Evolutionary conservation across 2,113 vertebrate species (phyloP), one percentile per base, ranked within the genome.

Genomic region (Petaurus breviceps): DNA sequence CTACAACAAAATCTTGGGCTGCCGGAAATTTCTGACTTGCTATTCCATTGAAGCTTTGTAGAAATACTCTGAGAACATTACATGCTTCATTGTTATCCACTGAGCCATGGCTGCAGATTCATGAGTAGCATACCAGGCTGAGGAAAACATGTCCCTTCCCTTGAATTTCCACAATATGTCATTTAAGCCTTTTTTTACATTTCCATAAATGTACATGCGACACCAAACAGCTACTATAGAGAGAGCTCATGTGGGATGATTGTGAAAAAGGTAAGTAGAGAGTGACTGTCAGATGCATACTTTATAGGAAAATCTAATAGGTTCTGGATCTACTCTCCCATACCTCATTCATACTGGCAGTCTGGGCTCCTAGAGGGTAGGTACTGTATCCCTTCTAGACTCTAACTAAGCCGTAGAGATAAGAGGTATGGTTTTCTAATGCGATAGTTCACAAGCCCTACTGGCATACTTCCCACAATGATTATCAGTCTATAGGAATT

Each of bases 51-150:
- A 94, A 91, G 92, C 55, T 25, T 53, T 95, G 53, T 49, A 12
- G 28, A 95, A 51, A 22, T 19, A 55, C 53, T 94, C 91, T 92
- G 92, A 96, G 68, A 68, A 92, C 91, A 93, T 93, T 47, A 91
- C 93, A 43, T 43, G 52, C 92, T 90, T 94, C 25, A 49, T 68
- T 84, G 49, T 55, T n/a, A 91, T 93, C 90, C 46, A 53, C 52
- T 51, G 90, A 94, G 68, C 96, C 97, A 89, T 37, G 37, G 50
- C 10, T 57, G 3, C 84, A 37, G 68, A 53, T 95, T 92, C 93
- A 90, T 93, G 92, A 93, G 47, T 3, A 12, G 47, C 7, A 37
- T 47, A 46, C 8, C 89, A 94, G 90, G 37, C 68, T 92, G 52
- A 77, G 26, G 47, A 90, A 84, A 89, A 51, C 0, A 12, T 11